phyloP scores from a whole-genome alignment of 1,140 invertebrate species.

The Penaeus vannamei region DNA sequence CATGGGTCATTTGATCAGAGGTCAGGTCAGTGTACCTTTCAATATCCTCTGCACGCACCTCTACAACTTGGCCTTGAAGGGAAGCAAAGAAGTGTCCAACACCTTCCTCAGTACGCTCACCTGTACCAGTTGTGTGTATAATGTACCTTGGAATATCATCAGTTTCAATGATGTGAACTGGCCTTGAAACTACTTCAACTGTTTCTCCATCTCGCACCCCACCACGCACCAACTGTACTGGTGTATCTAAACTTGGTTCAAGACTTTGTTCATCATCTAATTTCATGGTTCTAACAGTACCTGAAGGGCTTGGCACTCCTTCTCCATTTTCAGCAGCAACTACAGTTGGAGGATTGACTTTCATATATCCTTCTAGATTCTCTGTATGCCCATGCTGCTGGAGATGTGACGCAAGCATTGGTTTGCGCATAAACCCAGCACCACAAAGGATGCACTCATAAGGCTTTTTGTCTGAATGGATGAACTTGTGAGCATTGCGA shows the following conservation, averaged over 20 bases:
- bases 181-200: slow-evolving; percentile 64
- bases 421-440: slow-evolving; percentile 87
- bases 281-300: slow-evolving; percentile 52
- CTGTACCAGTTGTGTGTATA: slow-evolving; percentile 59
- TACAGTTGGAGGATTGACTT: slow-evolving; percentile 66
- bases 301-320: slow-evolving; percentile 40
- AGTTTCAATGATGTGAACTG: slow-evolving; percentile 67
- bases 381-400: slow-evolving; percentile 71
- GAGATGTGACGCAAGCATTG: slow-evolving; percentile 85
- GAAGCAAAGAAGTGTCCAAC: slow-evolving; percentile 66
- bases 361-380: slow-evolving; percentile 59
- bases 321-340: slow-evolving; percentile 46
- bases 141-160: slow-evolving; percentile 67
- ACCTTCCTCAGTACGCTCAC: slow-evolving; percentile 57
- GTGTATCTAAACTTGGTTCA: slow-evolving; percentile 61
- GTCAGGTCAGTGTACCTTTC: slow-evolving; percentile 62
- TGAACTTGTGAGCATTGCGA: slow-evolving; percentile 86
- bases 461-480: slow-evolving; percentile 88
- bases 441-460: slow-evolving; percentile 87
- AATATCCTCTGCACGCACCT: slow-evolving; percentile 66
- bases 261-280: slow-evolving; percentile 61
- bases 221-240: slow-evolving; percentile 61
- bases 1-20: slow-evolving; percentile 55
- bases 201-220: slow-evolving; percentile 60
- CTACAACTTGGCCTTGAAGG: slow-evolving; percentile 66